These are phyloP conservation scores for Pegoplata infirma DNA, from an alignment of 2,888 invertebrate genomes.

Conservation along the genomic window DNA sequence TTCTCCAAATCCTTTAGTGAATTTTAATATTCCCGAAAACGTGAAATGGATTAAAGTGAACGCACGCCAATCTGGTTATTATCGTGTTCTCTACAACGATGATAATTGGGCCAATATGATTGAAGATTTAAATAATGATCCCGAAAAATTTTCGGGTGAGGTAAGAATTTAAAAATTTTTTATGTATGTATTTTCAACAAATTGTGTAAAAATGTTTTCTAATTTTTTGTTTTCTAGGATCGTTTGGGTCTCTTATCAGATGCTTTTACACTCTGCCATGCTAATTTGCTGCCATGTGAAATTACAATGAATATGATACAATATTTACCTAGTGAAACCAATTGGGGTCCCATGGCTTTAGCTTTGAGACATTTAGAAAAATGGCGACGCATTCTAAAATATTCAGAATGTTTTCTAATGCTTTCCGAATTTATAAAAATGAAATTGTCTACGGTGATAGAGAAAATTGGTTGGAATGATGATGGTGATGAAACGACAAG, in stretches of 20 bases:
- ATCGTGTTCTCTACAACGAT: constrained; percentile 76
- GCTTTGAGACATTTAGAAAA: constrained; percentile 76
- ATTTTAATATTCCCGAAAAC: constrained; percentile 75
- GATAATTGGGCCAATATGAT: constrained; percentile 77
- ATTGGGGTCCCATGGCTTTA: constrained; percentile 77
- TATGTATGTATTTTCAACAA: background rate
- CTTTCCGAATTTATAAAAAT: constrained; percentile 77
- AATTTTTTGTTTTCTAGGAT: constrained; percentile 69
- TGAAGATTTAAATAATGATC: constrained; percentile 73
- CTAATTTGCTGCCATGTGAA: constrained; percentile 77
- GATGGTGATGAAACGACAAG: constrained; percentile 75
- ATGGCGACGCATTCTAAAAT: constrained; percentile 78
- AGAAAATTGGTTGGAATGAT: constrained; percentile 76
- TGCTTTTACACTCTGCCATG: constrained; percentile 78
- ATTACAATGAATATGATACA: constrained; percentile 77
- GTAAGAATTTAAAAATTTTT: constrained; percentile 63
- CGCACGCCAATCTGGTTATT: constrained; percentile 77
- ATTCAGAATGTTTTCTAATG: constrained; percentile 78
- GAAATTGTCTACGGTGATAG: constrained; percentile 74
- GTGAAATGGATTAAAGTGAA: constrained; percentile 78
- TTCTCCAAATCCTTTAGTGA: too few species aligned
- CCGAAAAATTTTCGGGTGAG: constrained; percentile 74
- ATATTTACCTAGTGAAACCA: constrained; percentile 76
- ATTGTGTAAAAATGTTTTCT: too few species aligned
- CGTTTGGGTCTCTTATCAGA: constrained; percentile 78